phyloP scores from a whole-genome alignment of 2,888 invertebrate genomes.

The Trisateles emortualis region DNA sequence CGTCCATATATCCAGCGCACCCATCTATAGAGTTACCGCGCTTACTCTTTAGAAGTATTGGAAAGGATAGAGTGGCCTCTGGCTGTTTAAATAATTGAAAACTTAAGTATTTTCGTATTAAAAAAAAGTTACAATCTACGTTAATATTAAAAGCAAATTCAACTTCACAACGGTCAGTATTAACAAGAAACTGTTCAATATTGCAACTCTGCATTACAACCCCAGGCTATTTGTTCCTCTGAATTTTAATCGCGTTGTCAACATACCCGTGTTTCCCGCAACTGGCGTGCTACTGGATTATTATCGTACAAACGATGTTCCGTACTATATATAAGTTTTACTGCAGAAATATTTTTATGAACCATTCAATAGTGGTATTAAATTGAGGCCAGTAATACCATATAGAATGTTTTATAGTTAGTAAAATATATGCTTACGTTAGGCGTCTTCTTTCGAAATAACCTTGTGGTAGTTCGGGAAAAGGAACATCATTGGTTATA shows the following conservation, averaged over 20 bases:
- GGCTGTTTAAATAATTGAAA: too few species aligned
- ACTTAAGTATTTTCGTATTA: too few species aligned
- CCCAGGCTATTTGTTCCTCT: constrained; percentile 5
- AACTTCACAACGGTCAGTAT: too few species aligned
- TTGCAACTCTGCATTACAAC: not conserved
- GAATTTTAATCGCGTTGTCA: constrained; percentile 25
- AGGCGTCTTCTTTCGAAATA: not conserved
- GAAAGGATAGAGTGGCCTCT: too few species aligned
- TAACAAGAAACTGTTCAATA: constrained; percentile 6
- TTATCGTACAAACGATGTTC: constrained; percentile 16
- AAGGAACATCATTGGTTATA: too few species aligned
- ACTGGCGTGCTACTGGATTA: constrained; percentile 39
- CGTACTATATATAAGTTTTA: constrained; percentile 10
- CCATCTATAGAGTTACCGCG: too few species aligned
- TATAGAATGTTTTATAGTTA: not conserved
- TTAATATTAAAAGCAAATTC: too few species aligned
- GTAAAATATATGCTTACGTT: not conserved
- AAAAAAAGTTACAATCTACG: too few species aligned
- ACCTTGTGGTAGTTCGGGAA: too few species aligned
- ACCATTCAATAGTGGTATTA: constrained; percentile 5
- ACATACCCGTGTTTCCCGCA: constrained; percentile 20
- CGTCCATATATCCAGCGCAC: too few species aligned
- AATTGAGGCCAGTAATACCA: not conserved
- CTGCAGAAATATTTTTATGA: constrained; percentile 5
- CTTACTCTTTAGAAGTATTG: too few species aligned